Base-by-base conservation (phyloP, 2,113 vertebrate species). In the Cynocephalus volans region DNA sequence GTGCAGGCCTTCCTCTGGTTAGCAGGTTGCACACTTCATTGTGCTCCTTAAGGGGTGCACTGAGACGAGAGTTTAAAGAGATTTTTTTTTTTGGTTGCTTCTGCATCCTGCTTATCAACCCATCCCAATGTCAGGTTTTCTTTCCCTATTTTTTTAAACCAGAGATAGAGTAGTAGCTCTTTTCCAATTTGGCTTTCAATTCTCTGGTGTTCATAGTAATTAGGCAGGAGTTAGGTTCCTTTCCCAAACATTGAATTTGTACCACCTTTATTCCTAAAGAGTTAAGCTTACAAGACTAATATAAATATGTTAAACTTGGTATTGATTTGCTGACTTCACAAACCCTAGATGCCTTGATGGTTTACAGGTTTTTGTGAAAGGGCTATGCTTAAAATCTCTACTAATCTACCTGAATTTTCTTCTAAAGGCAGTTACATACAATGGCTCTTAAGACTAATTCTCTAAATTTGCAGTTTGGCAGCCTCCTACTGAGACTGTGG, bases 1-100 rank as follows among this genome's bases (percentile, higher is more conserved):
- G 77, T 77, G 92, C 96, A 96, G 96, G 81, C 95, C 93, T 98
- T 97, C 97, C 95, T 97, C 79, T 97, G 98, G 96, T 97, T 97
- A 98, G 96, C 14, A 94, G 95, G 80, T 87, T 84, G 23, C 24
- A 41, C 1, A 3, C 54, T 52, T 88, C 50, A 15, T 52, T 48
- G 93, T 81, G 45, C 84, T 84, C 52, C 70, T 96, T 45, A 36
- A 89, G 93, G 45, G 15, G 9, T 28, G 10, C 19, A 10, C 24
- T 13, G 36, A 89, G 54, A 50, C 6, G 3, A 89, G 54, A 14
- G 52, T n/a, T n/a, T 26, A 76, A 36, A 60, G 48, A 81, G 56
- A 52, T 45, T 41, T 79, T 91, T 33, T 80, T 41, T 41, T 41
- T 41, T 41, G 76, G 85, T 77, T 41, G 48, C 54, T 81, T 88